Conservation (phyloP, 1,140 invertebrate species). For the Rhopalosiphum maidis region DNA sequence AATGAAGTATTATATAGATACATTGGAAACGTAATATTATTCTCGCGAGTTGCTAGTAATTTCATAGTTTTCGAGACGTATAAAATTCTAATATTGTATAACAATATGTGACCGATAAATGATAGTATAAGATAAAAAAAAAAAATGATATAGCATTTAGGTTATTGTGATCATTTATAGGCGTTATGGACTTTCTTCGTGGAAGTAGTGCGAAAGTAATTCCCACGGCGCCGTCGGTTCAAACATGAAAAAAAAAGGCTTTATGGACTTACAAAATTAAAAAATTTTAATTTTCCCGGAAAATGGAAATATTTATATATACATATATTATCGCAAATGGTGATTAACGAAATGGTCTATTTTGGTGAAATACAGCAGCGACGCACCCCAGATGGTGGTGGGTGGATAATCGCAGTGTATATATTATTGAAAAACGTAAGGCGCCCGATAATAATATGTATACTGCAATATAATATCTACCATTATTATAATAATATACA, state of each 20-base stretch:
- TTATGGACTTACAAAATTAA: not conserved
- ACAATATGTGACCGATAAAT: not conserved
- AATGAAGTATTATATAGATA: not conserved
- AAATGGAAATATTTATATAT: not conserved
- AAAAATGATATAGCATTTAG: no score
- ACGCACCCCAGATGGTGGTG: not conserved
- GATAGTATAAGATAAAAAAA: no score
- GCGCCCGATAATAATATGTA: not conserved
- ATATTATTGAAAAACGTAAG: conserved; percentile 5
- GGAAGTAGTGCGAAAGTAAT: no score
- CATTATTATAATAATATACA: not conserved
- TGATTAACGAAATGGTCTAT: conserved; percentile 5
- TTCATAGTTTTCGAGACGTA: not conserved
- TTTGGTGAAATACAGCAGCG: not conserved
- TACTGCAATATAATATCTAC: not conserved
- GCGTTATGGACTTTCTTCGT: not conserved
- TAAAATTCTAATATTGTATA: not conserved
- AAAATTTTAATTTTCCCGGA: not conserved
- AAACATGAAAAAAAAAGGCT: no score
- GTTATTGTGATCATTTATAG: no score
- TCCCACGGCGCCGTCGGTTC: no score
- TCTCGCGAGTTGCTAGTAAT: not conserved
- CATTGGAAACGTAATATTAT: not conserved
- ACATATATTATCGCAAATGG: not conserved
- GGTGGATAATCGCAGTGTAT: not conserved